Evolutionary conservation across 2,797 vertebrate species (phyloP), one percentile per base, ranked within the genome.

Genomic region (Bradypus variegatus): DNA sequence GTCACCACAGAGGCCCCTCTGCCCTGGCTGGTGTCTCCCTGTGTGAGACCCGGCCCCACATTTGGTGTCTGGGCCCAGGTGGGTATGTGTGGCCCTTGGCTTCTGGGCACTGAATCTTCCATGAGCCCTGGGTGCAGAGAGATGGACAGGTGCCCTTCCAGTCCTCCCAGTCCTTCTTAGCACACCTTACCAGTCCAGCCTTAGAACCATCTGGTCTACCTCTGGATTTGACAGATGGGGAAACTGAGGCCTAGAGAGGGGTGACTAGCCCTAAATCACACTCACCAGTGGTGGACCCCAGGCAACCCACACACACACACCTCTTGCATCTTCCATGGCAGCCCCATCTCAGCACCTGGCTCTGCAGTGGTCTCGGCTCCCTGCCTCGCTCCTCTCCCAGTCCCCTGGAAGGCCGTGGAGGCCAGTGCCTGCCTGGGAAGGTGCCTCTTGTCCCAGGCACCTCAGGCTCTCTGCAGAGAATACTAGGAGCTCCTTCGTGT

Each of bases 311-410:
- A 45, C 41, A 45, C 41, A 45, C 41, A 45, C 41, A 8, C 15
- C 31, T 2, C 36, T 18, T 19, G 1, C 8, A 1, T 8, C 62
- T 8, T 5, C 18, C 18, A 29, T 16, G 16, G 3, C 2, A 29
- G 15, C 31, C 65, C 14, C 36, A 23, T 31, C 73, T 9, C 23
- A 6, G 11, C 13, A 12, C 83, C 25, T 45, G 25, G 58, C 58
- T 12, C 4, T 33, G 31, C 60, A 62, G 48, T 36, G 65, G 21
- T 25, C 48, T 29, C 48, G 36, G 21, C 38, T n/a, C 78, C 15
- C 75, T 58, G 1, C 33, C 31, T 31, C 9, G 41, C 3, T 23
- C 55, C n/a, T 41, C n/a, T 8, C 13, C 9, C 8, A 19, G 33
- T 21, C 45, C 13, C 8, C 12, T 12, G 25, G 5, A 36, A n/a